Evolutionary conservation across 2,113 vertebrate species (phyloP).

Genomic region (Anolis carolinensis): DNA sequence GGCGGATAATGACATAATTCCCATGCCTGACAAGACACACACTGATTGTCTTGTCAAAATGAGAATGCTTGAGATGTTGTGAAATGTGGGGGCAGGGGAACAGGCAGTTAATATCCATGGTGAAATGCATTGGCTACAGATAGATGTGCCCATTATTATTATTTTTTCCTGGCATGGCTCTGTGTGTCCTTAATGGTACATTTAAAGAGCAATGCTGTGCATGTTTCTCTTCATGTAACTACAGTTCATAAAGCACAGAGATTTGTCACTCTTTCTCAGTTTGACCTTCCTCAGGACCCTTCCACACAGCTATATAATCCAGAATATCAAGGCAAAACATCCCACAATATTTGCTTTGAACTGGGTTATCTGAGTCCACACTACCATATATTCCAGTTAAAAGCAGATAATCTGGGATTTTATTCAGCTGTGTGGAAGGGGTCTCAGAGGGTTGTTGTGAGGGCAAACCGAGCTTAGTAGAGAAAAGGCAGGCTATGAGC

Average conservation of each 20-base stretch:
- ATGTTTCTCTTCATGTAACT: not conserved
- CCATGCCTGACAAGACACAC: not conserved
- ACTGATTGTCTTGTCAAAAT: not conserved
- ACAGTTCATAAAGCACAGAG: not conserved
- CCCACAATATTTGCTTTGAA: too few species aligned
- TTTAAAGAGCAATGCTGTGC: not conserved
- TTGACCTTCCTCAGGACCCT: too few species aligned
- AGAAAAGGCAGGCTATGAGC: too few species aligned
- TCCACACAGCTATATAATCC: too few species aligned
- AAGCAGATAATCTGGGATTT: too few species aligned
- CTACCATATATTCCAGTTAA: too few species aligned
- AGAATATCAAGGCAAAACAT: too few species aligned
- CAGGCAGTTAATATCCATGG: not conserved
- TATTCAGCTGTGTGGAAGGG: too few species aligned
- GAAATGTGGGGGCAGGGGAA: not conserved
- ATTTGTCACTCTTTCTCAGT: too few species aligned
- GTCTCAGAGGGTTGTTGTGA: too few species aligned
- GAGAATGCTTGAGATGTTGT: not conserved
- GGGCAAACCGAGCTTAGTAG: too few species aligned
- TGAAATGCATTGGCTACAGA: not conserved
- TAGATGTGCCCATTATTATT: not conserved
- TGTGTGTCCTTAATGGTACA: not conserved
- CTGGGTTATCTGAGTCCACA: too few species aligned
- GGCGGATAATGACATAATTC: slow-evolving; percentile 9
- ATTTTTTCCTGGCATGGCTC: not conserved